Evolutionary conservation across 2,888 invertebrate genomes (phyloP).

Genomic region (Conomelus anceps): DNA sequence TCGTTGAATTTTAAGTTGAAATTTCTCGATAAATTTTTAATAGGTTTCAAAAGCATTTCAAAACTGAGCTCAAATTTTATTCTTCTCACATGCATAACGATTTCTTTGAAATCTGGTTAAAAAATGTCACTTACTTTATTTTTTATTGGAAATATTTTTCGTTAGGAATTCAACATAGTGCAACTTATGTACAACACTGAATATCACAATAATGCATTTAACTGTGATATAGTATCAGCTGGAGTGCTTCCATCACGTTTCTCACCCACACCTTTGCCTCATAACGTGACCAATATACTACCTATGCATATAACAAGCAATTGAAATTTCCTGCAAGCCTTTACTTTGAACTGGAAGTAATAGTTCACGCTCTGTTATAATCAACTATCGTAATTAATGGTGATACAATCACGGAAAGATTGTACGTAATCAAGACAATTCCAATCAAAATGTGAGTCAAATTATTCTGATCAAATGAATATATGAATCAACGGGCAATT

Average conservation of each 20-base stretch:
- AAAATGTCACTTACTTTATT: too few relatives aligned
- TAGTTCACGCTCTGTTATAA: neutral
- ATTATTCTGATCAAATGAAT: neutral
- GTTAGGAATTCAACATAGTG: too few relatives aligned
- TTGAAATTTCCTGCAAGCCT: neutral
- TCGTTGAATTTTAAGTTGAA: too few relatives aligned
- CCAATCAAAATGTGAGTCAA: neutral
- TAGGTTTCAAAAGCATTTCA: too few relatives aligned
- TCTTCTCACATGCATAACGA: too few relatives aligned
- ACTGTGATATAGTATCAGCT: neutral
- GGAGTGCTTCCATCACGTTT: neutral
- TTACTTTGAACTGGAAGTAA: neutral
- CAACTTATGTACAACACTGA: too few relatives aligned
- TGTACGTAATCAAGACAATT: neutral
- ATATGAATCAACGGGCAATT: neutral
- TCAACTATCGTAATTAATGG: neutral
- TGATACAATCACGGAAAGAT: neutral
- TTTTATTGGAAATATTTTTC: too few relatives aligned
- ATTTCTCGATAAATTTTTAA: too few relatives aligned
- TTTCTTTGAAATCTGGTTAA: too few relatives aligned
- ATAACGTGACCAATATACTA: neutral
- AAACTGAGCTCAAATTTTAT: too few relatives aligned
- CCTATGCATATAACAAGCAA: neutral
- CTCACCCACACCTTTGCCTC: neutral
- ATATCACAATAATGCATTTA: too few relatives aligned